phyloP scores from a whole-genome alignment of 2,888 invertebrate genomes.

The Theretra japonica region DNA sequence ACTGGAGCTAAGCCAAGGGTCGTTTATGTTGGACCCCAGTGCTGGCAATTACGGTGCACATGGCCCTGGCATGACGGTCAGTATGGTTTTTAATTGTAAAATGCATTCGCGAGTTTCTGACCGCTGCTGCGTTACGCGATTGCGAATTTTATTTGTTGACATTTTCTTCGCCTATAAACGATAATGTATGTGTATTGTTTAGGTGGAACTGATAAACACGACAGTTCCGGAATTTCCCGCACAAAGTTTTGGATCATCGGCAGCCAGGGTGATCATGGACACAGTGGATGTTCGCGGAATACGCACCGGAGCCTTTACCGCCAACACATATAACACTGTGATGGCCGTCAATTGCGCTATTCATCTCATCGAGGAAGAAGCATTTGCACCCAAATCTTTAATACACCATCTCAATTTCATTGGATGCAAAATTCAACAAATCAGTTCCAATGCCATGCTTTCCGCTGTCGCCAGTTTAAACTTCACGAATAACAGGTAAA shows the following conservation, averaged over 20 bases:
- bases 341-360: slow-evolving; percentile 86
- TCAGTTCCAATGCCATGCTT: slow-evolving; percentile 85
- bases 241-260: slow-evolving; percentile 87
- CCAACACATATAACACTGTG: slow-evolving; percentile 86
- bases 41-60: slow-evolving; percentile 86
- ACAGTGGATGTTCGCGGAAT: slow-evolving; percentile 81
- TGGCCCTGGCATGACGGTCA: slow-evolving; percentile 85
- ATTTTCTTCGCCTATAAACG: slow-evolving; percentile 9
- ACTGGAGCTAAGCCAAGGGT: slow-evolving; percentile 83
- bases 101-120: slow-evolving; percentile 39
- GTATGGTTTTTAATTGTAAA: slow-evolving; percentile 48
- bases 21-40: slow-evolving; percentile 86
- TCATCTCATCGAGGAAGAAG: slow-evolving; percentile 84
- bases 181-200: slow-evolving; percentile 43
- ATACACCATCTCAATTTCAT: slow-evolving; percentile 86
- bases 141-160: slow-evolving; percentile 37
- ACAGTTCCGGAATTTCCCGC: slow-evolving; percentile 84
- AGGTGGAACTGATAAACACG: slow-evolving; percentile 88
- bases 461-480: slow-evolving; percentile 87
- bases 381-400: slow-evolving; percentile 86
- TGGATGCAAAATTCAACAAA: slow-evolving; percentile 83
- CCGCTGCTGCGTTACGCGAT: slow-evolving; percentile 31
- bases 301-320: slow-evolving; percentile 87
- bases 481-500: slow-evolving; percentile 86
- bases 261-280: slow-evolving; percentile 85